Conservation (phyloP, 2,113 vertebrate species). For the Pterocles gutturalis region DNA sequence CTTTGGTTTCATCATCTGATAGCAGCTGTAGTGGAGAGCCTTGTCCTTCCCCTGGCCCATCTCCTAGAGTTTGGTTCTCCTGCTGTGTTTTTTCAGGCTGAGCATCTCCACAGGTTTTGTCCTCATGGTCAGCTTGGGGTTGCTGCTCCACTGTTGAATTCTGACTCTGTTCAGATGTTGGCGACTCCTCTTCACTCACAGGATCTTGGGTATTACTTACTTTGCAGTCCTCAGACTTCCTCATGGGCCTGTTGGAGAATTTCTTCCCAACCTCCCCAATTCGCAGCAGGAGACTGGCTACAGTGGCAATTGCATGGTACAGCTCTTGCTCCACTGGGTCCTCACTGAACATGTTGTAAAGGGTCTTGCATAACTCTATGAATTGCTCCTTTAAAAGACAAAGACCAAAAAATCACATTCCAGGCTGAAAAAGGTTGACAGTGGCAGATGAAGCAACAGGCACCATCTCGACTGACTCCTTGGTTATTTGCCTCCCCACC, state of each 20-base stretch:
- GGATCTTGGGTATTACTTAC: constrained; percentile 24
- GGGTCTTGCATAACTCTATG: constrained; percentile 96
- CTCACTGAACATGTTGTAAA: constrained; percentile 98
- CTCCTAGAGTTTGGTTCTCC: constrained; percentile 69
- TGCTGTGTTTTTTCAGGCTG: constrained; percentile 55
- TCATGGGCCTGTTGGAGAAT: constrained; percentile 80
- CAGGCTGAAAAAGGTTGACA: background rate
- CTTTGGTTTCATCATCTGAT: constrained; percentile 88
- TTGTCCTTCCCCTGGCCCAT: constrained; percentile 69
- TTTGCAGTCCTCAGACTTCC: constrained; percentile 70
- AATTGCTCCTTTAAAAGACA: constrained; percentile 90
- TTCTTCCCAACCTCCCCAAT: constrained; percentile 97
- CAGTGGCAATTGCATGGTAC: constrained; percentile 95
- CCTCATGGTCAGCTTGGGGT: constrained; percentile 43
- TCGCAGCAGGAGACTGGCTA: constrained; percentile 92
- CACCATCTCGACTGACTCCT: background rate
- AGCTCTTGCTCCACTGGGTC: constrained; percentile 90
- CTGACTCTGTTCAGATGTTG: constrained; percentile 38
- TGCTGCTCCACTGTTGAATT: constrained; percentile 54
- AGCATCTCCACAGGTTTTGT: constrained; percentile 28
- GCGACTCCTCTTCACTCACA: constrained; percentile 67
- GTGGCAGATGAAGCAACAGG: background rate
- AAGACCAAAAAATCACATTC: background rate
- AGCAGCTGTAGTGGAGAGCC: constrained; percentile 74
- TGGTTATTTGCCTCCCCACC: background rate